A percentile compares a stretch with the other conserved stretches of the same genome.
These are phyloP conservation scores for Python bivittatus DNA, from an alignment of 2,113 vertebrate species.

Conservation along the genomic window DNA sequence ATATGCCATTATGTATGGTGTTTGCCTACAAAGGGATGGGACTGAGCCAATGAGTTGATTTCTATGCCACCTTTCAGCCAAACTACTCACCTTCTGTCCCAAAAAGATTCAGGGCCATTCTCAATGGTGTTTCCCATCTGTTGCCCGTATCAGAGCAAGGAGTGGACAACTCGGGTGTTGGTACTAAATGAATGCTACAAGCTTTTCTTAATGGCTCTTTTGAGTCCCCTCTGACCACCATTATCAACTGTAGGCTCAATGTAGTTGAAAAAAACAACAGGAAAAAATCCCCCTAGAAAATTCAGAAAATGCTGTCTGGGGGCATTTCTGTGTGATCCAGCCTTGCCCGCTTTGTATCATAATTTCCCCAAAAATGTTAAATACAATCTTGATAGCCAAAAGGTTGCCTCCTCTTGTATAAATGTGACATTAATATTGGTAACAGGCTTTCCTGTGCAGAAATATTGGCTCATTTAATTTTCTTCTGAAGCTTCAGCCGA, in stretches of 20 bases:
- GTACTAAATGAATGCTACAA: not conserved
- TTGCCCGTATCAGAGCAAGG: not conserved
- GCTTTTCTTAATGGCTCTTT: not conserved
- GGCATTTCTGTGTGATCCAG: not conserved
- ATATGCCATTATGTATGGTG: not conserved
- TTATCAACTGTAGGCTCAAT: not conserved
- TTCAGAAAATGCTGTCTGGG: not conserved
- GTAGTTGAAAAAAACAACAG: not conserved
- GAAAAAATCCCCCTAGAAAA: not conserved
- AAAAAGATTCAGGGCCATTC: not conserved
- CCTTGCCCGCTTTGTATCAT: not conserved
- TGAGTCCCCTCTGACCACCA: not conserved
- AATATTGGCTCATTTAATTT: not conserved
- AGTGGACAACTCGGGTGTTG: not conserved
- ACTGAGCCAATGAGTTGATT: not conserved
- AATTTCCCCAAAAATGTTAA: not conserved
- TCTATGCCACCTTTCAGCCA: not conserved
- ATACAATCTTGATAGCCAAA: not conserved
- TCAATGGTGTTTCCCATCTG: not conserved
- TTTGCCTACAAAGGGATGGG: not conserved
- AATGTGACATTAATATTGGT: not conserved
- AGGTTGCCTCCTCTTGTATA: not conserved
- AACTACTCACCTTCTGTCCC: not conserved
- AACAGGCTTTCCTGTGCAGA: not conserved
- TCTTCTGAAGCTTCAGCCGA: not conserved